phyloP scores from a whole-genome alignment of 2,113 vertebrate genomes.

The Hippoglossus stenolepis region DNA sequence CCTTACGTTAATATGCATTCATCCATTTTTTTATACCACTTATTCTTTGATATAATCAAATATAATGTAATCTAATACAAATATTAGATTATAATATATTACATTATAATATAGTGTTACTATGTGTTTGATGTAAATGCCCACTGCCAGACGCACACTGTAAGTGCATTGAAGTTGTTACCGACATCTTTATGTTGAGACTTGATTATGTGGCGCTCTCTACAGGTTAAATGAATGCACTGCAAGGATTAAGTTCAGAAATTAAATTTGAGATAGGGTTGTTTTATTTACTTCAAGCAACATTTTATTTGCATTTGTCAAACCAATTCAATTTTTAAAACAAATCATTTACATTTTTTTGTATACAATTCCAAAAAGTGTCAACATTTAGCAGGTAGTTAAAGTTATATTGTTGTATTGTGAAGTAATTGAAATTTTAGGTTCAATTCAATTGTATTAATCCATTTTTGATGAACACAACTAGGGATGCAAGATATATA shows the following conservation, averaged over 20 bases:
- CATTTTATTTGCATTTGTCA: background rate
- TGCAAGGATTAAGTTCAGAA: slow-evolving; percentile 19
- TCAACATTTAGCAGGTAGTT: no score
- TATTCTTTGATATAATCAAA: background rate
- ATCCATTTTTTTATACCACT: no score
- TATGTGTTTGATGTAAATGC: no score
- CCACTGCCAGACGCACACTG: no score
- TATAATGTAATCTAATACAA: no score
- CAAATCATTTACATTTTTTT: background rate
- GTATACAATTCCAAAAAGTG: no score
- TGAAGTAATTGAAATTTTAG: no score
- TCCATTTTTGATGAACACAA: no score
- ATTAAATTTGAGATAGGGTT: background rate
- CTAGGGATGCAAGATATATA: no score
- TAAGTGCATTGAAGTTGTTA: background rate
- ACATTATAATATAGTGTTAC: background rate
- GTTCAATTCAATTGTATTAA: no score
- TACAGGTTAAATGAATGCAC: slow-evolving; percentile 32
- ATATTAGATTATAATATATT: background rate
- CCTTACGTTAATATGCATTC: no score
- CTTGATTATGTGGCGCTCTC: slow-evolving; percentile 50
- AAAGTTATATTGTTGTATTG: no score
- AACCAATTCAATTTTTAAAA: background rate
- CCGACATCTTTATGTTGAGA: background rate
- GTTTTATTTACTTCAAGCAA: background rate